These are phyloP conservation scores for Mantis religiosa DNA, from an alignment of 2,888 invertebrate genomes.

Conservation along the genomic window DNA sequence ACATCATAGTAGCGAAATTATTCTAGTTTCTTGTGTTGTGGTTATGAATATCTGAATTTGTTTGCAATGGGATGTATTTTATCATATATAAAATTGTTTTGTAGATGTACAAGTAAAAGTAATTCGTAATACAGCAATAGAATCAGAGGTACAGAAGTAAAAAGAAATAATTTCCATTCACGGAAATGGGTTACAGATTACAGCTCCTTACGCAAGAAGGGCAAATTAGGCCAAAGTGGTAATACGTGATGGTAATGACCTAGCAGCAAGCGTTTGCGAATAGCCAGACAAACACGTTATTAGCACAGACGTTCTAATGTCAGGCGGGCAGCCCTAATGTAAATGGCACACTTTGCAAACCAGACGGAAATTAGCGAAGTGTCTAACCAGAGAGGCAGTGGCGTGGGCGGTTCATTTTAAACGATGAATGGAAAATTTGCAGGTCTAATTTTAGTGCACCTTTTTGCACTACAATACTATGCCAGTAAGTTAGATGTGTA, in stretches of 20 bases:
- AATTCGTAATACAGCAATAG: too few relatives aligned
- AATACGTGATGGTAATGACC: background rate
- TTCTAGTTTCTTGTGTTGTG: too few relatives aligned
- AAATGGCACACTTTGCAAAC: background rate
- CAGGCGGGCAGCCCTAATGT: background rate
- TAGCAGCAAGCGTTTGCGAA: background rate
- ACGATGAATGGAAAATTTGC: background rate
- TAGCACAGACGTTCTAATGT: background rate
- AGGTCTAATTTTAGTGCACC: background rate
- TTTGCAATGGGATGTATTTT: too few relatives aligned
- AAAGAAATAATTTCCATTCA: background rate
- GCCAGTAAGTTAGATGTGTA: too few relatives aligned
- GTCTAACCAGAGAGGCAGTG: background rate
- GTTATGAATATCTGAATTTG: too few relatives aligned
- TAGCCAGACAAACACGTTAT: background rate
- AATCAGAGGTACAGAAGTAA: too few relatives aligned
- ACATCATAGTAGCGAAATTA: too few relatives aligned
- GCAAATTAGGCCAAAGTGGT: background rate
- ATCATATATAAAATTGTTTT: too few relatives aligned
- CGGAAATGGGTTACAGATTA: background rate
- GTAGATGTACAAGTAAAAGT: too few relatives aligned
- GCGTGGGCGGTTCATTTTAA: background rate
- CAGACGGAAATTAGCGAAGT: background rate
- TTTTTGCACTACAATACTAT: too few relatives aligned
- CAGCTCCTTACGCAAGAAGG: background rate